Evolutionary conservation across 2,888 invertebrate species (phyloP), one percentile per base, ranked within the genome.

Genomic region (Sphaerophoria rueppellii): DNA sequence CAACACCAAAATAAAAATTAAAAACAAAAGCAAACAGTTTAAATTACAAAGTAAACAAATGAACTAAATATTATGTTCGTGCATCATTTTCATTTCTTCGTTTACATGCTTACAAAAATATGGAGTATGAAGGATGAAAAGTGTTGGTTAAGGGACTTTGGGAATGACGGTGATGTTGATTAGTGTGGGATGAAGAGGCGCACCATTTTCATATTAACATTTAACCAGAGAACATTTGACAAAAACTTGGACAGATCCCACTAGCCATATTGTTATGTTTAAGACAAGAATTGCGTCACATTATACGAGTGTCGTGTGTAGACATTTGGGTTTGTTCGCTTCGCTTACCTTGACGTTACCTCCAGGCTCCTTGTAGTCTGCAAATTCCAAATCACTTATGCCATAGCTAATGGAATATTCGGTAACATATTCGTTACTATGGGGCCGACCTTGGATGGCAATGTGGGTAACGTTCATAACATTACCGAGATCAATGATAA

Each of bases 331-430:
- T 37, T 34, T 35, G n/a, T 54, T 54, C 52, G 40, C 40, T 12
- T 54, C 67, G 85, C 90, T 95, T 95, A 97, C 98, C 97, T 97
- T 97, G 87, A 95, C 93, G 92, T 97, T 96, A 88, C 98, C 98
- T 89, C 97, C 96, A 67, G 96, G 94, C 88, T 97, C 98, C 93
- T 97, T 97, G 92, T 96, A 98, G 91, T 95, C 96, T 79, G 96
- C 95, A 92, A 95, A 98, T 93, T 98, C 98, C 89, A 96, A 94
- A 86, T 97, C 97, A 90, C 97, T 97, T 88, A 96, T 96, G 87
- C 98, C 97, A 93, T 97, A 99, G 92, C 97, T 96, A 90, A 99
- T 95, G 90, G 96, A 95, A 92, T 96, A 99, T 92, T 99, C 98
- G 92, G 96, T 96, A 77, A 99, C 97, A 93, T 95, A 99, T 92